Evolutionary conservation across 35 echinoderm and acorn worm species (phyloP).

Genomic region (Acanthaster planci): DNA sequence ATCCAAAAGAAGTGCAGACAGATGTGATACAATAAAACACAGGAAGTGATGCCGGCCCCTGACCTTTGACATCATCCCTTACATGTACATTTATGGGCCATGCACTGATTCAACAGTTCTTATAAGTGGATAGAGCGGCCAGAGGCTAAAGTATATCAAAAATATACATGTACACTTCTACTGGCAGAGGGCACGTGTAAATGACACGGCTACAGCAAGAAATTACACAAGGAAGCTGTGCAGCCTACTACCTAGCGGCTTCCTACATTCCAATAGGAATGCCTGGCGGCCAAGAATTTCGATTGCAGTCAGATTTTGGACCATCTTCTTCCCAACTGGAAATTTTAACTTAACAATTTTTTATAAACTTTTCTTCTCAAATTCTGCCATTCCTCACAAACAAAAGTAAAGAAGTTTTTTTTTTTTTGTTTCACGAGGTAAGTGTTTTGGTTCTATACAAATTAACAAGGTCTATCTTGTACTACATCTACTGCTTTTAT

Average conservation of each 20-base stretch:
- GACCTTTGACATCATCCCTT: neutral
- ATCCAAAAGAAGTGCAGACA: neutral
- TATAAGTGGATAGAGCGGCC: too few species aligned
- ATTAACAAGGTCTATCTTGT: neutral
- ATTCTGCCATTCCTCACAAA: neutral
- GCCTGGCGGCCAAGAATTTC: too few species aligned
- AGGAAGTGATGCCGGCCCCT: too few species aligned
- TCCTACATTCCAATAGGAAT: too few species aligned
- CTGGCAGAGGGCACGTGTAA: too few species aligned
- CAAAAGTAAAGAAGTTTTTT: too few species aligned
- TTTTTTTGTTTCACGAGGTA: neutral
- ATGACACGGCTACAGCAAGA: neutral
- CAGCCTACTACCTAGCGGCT: too few species aligned
- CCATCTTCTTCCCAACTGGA: too few species aligned
- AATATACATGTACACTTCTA: too few species aligned
- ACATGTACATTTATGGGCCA: neutral
- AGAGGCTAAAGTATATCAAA: too few species aligned
- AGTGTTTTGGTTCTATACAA: neutral
- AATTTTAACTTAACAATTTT: neutral
- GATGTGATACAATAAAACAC: neutral
- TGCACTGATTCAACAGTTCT: neutral
- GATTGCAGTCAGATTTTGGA: too few species aligned
- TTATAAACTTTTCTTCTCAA: neutral
- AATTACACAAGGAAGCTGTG: slow-evolving; percentile 15
- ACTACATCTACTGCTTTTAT: slow-evolving; percentile 2